phyloP scores from a whole-genome alignment of 2,797 vertebrate species.

The Lithobates sylvaticus region DNA sequence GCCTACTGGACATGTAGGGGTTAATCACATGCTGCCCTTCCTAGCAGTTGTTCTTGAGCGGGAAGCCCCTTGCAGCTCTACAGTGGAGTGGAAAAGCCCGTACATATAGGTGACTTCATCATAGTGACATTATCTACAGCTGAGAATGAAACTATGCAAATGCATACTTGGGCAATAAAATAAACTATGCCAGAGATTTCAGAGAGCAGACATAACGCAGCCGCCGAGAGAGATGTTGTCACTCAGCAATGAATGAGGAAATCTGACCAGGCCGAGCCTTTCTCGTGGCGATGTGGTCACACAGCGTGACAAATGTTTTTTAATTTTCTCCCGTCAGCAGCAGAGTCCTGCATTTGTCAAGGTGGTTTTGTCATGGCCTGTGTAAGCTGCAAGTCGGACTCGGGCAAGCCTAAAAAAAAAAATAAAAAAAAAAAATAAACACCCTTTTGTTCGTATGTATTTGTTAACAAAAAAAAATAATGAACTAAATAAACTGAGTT shows the following conservation, averaged over 20 bases:
- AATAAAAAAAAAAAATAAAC: too few species aligned
- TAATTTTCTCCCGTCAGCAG: background rate
- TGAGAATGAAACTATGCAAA: background rate
- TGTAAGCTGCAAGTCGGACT: too few species aligned
- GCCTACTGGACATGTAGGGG: background rate
- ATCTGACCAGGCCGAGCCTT: background rate
- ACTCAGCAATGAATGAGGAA: conserved; percentile 12
- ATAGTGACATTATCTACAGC: background rate
- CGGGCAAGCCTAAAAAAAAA: too few species aligned
- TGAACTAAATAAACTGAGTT: too few species aligned
- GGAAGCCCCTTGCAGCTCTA: background rate
- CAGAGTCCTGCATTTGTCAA: background rate
- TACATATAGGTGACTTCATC: background rate
- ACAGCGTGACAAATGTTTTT: background rate
- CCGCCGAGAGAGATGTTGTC: background rate
- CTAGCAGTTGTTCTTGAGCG: background rate
- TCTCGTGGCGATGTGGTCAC: background rate
- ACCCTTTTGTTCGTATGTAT: too few species aligned
- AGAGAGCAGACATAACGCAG: background rate
- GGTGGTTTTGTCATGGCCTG: too few species aligned
- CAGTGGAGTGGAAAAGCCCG: background rate
- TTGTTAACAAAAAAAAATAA: too few species aligned
- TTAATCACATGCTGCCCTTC: background rate
- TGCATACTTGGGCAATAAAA: background rate
- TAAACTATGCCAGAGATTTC: background rate